Evolutionary conservation across 2,113 vertebrate genomes (phyloP), one percentile per base, ranked within the genome.

Genomic region (Hippolais icterina): DNA sequence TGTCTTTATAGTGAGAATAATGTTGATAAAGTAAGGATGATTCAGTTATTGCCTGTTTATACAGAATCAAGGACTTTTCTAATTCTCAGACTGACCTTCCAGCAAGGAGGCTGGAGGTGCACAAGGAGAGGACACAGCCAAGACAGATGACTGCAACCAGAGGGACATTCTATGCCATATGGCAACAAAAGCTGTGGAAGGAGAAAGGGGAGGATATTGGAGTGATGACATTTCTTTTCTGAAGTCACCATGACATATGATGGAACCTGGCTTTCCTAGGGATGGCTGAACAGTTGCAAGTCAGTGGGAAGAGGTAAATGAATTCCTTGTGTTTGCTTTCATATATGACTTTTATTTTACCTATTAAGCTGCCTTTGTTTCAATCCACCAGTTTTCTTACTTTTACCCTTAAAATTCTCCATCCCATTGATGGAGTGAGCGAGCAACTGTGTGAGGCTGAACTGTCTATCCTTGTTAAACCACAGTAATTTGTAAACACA

Each of bases 241-340:
- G 6, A 50, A 68, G 29, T 42, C 11, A 17, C 4, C 2, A 1
- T 16, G 28, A 56, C 2, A 0, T 1, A 0, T 10, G 15, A n/a
- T n/a, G 15, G 15, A 89, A 2, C 19, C 18, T 12, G 5, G 8
- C 3, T 65, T 37, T 83, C 37, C n/a, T 68, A 22, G 19, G 33
- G 10, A 18, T 21, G 24, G 10, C 12, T 75, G 61, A 66, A 41
- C 15, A 11, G 5, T 25, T 39, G 11, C 8, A 47, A 57, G 16
- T 16, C 0, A 0, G 2, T 42, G 4, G 49, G 39, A 83, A 28
- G 15, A 11, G 7, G 14, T 25, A 12, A 79, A 83, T 44, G 0
- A 46, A n/a, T 54, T 66, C 16, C 9, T 66, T 21, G 7, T n/a
- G 29, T 54, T 69, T 79, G 4, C 6, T 65, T 66, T 28, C 7